These are phyloP conservation scores for Hepsetus odoe DNA, from an alignment of 2,113 vertebrate genomes.

Conservation along the genomic window DNA sequence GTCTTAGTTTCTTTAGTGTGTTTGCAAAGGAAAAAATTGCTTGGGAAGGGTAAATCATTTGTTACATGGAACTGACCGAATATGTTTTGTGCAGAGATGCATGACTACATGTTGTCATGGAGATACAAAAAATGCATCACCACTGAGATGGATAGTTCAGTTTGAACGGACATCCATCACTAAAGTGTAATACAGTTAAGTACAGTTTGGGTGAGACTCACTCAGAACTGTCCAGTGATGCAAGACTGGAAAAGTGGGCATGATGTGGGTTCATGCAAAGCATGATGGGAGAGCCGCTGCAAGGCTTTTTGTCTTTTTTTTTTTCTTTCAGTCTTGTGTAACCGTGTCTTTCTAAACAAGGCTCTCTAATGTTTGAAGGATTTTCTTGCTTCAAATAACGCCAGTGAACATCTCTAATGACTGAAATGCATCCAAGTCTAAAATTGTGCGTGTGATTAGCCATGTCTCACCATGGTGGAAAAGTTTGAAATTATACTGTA, in stretches of 20 bases:
- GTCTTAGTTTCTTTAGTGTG: conserved; percentile 40
- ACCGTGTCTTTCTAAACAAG: conserved; percentile 18
- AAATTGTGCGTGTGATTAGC: conserved; percentile 16
- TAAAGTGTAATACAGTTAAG: conserved; percentile 38
- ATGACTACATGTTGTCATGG: conserved; percentile 45
- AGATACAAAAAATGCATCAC: conserved; percentile 50
- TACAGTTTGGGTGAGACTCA: conserved; percentile 62
- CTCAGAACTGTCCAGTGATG: conserved; percentile 64
- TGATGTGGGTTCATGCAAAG: conserved; percentile 69
- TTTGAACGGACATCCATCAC: conserved; percentile 44
- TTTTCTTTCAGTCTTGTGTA: conserved; percentile 41
- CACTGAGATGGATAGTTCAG: conserved; percentile 51
- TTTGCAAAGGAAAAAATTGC: conserved; percentile 1
- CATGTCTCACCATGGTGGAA: conserved; percentile 48
- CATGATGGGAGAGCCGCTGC: conserved; percentile 69
- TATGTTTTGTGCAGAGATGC: conserved; percentile 47
- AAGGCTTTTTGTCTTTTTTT: conserved; percentile 46
- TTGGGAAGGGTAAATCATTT: background rate
- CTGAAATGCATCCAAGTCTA: conserved; percentile 22
- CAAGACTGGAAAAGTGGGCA: conserved; percentile 63
- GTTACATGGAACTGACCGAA: conserved; percentile 33
- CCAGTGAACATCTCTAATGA: conserved; percentile 27
- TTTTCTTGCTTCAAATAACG: conserved; percentile 24
- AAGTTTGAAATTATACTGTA: conserved; percentile 7
- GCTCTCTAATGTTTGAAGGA: conserved; percentile 27